These are phyloP conservation scores for Lymantria monacha DNA, from an alignment of 2,888 invertebrate genomes.

Conservation along the genomic window DNA sequence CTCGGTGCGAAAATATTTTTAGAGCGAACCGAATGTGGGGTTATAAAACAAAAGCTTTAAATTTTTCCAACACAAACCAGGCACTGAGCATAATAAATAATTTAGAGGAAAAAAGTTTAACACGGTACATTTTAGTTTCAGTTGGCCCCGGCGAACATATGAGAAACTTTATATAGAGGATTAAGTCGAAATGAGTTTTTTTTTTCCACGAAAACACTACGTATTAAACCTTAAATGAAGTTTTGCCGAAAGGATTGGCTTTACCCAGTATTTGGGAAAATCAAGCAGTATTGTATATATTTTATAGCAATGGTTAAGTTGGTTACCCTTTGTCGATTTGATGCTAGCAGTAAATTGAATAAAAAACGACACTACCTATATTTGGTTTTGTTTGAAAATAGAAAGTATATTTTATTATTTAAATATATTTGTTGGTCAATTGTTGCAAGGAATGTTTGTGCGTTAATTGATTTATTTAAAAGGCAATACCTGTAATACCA, in stretches of 20 bases:
- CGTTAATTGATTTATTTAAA: too few relatives aligned
- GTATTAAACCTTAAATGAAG: slow-evolving; percentile 28
- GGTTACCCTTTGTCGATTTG: slow-evolving; percentile 7
- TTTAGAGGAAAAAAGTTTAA: slow-evolving; percentile 45
- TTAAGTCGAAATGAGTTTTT: slow-evolving; percentile 63
- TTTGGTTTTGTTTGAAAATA: not conserved
- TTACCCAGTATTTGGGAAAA: slow-evolving; percentile 5
- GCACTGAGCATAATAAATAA: slow-evolving; percentile 41
- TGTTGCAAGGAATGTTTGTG: too few relatives aligned
- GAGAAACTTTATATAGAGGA: slow-evolving; percentile 41
- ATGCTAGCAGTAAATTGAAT: slow-evolving; percentile 6
- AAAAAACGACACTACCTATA: slow-evolving; percentile 2
- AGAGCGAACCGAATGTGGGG: slow-evolving; percentile 8
- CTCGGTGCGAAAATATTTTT: slow-evolving; percentile 1
- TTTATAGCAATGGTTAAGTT: slow-evolving; percentile 3
- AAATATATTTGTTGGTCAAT: not conserved
- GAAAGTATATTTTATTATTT: not conserved
- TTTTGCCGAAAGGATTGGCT: slow-evolving; percentile 29
- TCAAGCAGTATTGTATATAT: slow-evolving; percentile 7
- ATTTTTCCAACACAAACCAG: slow-evolving; percentile 17
- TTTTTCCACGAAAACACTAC: slow-evolving; percentile 37
- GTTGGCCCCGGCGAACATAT: slow-evolving; percentile 32
- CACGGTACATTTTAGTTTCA: slow-evolving; percentile 38
- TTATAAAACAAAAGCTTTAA: slow-evolving; percentile 23
- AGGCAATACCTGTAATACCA: too few relatives aligned